Conservation (phyloP, 2,888 invertebrate species). For the Diaprepes abbreviatus region DNA sequence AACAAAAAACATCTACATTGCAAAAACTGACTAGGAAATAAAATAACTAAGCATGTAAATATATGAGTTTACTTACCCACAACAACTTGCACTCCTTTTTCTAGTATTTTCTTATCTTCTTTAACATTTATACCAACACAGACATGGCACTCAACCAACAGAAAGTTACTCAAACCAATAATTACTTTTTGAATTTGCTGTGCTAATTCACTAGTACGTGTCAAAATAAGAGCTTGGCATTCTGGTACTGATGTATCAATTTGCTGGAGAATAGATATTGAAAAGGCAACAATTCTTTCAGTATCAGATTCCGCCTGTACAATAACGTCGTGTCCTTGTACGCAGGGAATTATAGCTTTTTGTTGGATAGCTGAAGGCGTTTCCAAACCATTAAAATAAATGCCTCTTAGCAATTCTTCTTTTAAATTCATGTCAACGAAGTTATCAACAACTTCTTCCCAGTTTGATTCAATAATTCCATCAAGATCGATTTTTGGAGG, state of each 20-base stretch:
- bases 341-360: conserved; percentile 98
- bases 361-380: conserved; percentile 99
- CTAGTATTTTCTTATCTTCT: conserved; percentile 95
- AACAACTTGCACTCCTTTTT: conserved; percentile 95
- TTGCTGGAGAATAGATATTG: conserved; percentile 98
- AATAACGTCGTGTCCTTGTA: conserved; percentile 96
- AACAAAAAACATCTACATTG: too few relatives aligned
- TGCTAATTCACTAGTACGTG: conserved; percentile 90
- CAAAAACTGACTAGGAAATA: too few relatives aligned
- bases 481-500: conserved; percentile 92
- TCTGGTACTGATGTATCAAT: conserved; percentile 91
- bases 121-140: conserved; percentile 99
- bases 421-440: conserved; percentile 99
- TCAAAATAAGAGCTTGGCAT: conserved; percentile 98
- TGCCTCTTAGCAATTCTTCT: conserved; percentile 96
- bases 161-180: conserved; percentile 97
- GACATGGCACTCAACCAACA: conserved; percentile 97
- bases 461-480: conserved; percentile 93
- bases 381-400: conserved; percentile 99
- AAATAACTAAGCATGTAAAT: not conserved
- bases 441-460: conserved; percentile 94
- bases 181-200: conserved; percentile 86
- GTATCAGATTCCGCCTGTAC: conserved; percentile 99
- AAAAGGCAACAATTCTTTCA: conserved; percentile 99
- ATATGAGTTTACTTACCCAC: conserved; percentile 80